phyloP scores from a whole-genome alignment of 92 coral and sea anemone species.

The Pocillopora meandrina region DNA sequence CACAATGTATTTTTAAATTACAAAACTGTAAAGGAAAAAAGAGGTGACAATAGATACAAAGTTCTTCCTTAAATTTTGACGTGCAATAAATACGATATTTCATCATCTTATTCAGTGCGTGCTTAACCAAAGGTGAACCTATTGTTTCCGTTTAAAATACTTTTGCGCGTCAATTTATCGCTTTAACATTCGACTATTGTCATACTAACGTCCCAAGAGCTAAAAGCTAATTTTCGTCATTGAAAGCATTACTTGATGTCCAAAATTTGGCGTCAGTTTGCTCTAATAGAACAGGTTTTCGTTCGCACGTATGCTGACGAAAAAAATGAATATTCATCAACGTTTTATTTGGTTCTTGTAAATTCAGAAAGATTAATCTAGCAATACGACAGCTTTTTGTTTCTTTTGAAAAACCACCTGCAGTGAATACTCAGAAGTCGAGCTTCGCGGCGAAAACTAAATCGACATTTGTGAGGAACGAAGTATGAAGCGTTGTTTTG shows the following conservation, averaged over 20 bases:
- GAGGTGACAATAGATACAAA: too few species aligned
- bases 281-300: background rate
- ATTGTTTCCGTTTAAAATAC: background rate
- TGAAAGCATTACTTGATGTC: background rate
- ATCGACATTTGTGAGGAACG: background rate
- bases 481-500: background rate
- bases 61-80: too few species aligned
- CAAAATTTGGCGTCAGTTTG: background rate
- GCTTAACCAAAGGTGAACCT: background rate
- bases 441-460: background rate
- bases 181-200: background rate
- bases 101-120: too few species aligned
- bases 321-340: constrained; percentile 16
- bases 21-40: too few species aligned
- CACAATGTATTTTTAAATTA: too few species aligned
- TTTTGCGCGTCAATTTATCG: background rate
- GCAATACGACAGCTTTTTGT: background rate
- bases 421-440: background rate
- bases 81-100: too few species aligned
- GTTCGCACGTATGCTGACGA: too few species aligned
- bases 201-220: background rate
- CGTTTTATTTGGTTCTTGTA: background rate
- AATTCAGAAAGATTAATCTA: background rate
- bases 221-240: background rate
- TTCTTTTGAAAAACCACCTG: background rate